Evolutionary conservation across 2,888 invertebrate species (phyloP).

Genomic region (Xestia ashworthii): DNA sequence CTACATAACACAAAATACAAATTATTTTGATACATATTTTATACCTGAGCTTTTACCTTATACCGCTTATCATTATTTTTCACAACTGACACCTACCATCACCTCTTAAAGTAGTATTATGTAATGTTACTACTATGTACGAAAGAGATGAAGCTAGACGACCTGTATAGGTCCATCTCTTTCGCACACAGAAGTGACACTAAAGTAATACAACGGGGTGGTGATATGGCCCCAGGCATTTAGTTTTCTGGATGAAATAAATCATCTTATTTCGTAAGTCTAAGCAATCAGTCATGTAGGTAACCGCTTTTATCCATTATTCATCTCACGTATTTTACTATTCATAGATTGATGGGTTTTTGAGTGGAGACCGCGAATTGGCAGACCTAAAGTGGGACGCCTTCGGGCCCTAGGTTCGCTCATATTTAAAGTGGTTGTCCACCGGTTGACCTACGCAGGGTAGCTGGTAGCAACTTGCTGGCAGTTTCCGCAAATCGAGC

Average conservation of each 20-base stretch:
- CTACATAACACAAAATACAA: slow-evolving; percentile 38
- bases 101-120: neutral
- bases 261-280: neutral
- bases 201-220: neutral
- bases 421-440: neutral
- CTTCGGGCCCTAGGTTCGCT: neutral
- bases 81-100: neutral
- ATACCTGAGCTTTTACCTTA: slow-evolving; percentile 10
- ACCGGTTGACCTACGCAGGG: neutral
- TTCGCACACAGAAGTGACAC: neutral
- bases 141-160: neutral
- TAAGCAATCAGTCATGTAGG: neutral
- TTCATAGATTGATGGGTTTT: neutral
- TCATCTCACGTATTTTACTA: neutral
- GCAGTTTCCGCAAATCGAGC: neutral
- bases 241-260: neutral
- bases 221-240: neutral
- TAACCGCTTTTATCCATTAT: neutral
- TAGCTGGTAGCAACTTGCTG: neutral
- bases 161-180: neutral
- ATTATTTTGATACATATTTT: neutral
- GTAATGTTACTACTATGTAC: neutral
- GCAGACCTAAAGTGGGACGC: neutral
- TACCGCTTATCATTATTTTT: neutral
- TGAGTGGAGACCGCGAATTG: neutral